Evolutionary conservation across 2,113 vertebrate genomes (phyloP).

Genomic region (Lagopus leucura): DNA sequence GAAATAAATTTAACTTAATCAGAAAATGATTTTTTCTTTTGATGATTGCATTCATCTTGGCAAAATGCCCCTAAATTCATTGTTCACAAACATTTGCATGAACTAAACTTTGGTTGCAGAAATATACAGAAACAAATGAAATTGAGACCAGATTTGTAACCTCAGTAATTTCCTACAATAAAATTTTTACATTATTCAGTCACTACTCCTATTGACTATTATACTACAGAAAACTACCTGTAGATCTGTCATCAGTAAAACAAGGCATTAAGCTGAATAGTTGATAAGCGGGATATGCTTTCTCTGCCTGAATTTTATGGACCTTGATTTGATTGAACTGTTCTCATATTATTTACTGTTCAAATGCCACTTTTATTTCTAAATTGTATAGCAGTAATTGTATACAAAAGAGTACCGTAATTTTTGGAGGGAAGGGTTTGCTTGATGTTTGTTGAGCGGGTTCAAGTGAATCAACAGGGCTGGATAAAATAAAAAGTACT

Average conservation of each 20-base stretch:
- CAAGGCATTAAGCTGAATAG: background rate
- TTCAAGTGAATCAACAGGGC: background rate
- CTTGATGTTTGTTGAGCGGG: background rate
- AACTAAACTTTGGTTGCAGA: background rate
- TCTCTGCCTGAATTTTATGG: background rate
- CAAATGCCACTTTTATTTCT: background rate
- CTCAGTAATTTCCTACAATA: background rate
- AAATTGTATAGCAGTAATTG: background rate
- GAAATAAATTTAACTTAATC: slow-evolving; percentile 38
- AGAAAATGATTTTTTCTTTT: slow-evolving; percentile 5
- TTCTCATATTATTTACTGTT: slow-evolving; percentile 1
- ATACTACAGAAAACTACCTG: background rate
- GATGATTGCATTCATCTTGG: slow-evolving; percentile 1
- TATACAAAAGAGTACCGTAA: background rate
- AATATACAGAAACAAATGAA: background rate
- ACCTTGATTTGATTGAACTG: background rate
- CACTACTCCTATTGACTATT: background rate
- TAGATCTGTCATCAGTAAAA: background rate
- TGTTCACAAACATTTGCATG: background rate
- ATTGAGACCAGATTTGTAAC: background rate
- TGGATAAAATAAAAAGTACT: background rate
- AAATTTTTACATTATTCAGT: background rate
- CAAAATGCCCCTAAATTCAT: background rate
- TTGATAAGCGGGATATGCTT: background rate
- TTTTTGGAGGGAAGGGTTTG: background rate